phyloP scores from a whole-genome alignment of 2,113 vertebrate species.

The Clarias magur region DNA sequence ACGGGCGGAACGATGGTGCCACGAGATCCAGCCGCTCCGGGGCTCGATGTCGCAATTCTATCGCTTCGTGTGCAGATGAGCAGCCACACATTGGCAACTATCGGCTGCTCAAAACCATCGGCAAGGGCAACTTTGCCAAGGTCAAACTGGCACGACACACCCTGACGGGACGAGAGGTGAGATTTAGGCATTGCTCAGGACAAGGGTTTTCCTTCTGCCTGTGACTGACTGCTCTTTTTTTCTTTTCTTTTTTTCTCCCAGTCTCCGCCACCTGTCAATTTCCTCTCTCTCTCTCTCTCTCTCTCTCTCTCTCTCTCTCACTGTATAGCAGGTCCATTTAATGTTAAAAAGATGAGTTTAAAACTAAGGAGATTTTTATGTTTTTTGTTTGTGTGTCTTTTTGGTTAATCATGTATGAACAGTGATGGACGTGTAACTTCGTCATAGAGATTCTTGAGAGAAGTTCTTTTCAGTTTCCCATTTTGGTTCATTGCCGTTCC shows the following conservation, averaged over 20 bases:
- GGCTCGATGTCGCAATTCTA: slow-evolving; percentile 82
- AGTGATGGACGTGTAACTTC: not conserved
- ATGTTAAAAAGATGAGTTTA: not conserved
- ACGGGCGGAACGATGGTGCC: slow-evolving; percentile 80
- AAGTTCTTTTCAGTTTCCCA: not conserved
- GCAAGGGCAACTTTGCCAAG: slow-evolving; percentile 90
- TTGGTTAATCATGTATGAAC: not conserved
- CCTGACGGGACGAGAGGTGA: slow-evolving; percentile 87
- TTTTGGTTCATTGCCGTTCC: not conserved
- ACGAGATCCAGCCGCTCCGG: slow-evolving; percentile 79
- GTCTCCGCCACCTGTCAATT: not conserved
- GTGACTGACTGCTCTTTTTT: not conserved
- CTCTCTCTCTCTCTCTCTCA: not conserved
- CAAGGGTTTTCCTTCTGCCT: not conserved
- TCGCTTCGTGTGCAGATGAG: slow-evolving; percentile 83
- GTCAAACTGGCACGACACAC: slow-evolving; percentile 87
- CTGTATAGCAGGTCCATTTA: not conserved
- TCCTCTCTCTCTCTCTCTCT: not conserved
- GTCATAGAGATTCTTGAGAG: not conserved
- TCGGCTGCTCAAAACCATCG: slow-evolving; percentile 86
- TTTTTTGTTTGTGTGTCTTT: not conserved
- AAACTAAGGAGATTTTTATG: not conserved
- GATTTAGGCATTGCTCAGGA: not conserved
- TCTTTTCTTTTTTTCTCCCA: not conserved
- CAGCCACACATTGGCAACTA: slow-evolving; percentile 86